Percentiles rank a stretch among this genome's conserved stretches.
phyloP scores from a whole-genome alignment of 2,797 vertebrate species.

The Sebastes taczanowskii region DNA sequence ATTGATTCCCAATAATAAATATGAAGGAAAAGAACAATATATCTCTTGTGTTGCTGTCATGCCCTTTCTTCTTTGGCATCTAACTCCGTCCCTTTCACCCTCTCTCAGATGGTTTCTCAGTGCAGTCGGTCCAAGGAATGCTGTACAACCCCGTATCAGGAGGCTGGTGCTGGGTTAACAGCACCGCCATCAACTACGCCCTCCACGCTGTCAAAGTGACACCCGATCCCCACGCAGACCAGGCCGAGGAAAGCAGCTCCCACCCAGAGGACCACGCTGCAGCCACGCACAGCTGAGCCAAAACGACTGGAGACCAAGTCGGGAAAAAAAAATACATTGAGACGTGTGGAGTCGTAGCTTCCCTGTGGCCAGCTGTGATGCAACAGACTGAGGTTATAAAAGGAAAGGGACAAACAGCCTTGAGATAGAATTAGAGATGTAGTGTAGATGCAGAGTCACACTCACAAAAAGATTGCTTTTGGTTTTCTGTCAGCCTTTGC shows the following conservation, averaged over 20 bases:
- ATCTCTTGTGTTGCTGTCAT: background rate
- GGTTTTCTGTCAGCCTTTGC: background rate
- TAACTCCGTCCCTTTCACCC: background rate
- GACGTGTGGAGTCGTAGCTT: background rate
- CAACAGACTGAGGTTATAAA: background rate
- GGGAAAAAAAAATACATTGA: background rate
- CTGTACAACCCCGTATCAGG: conserved; percentile 89
- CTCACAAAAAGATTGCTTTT: background rate
- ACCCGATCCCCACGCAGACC: conserved; percentile 6
- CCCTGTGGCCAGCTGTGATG: conserved; percentile 14
- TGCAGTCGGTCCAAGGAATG: conserved; percentile 90
- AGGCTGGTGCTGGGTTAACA: conserved; percentile 89
- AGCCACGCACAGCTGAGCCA: conserved; percentile 44
- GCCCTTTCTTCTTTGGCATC: background rate
- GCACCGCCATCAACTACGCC: conserved; percentile 91
- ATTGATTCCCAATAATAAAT: no score
- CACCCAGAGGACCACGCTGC: conserved; percentile 22
- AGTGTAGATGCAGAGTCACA: background rate
- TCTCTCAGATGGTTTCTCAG: conserved; percentile 87
- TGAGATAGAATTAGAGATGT: background rate
- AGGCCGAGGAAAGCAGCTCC: conserved; percentile 29
- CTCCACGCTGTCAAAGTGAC: conserved; percentile 87
- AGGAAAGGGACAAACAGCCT: background rate
- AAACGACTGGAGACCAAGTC: background rate
- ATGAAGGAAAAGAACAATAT: rapidly evolving